Evolutionary conservation across 2,113 vertebrate genomes (phyloP).

Genomic region (Esox niger): DNA sequence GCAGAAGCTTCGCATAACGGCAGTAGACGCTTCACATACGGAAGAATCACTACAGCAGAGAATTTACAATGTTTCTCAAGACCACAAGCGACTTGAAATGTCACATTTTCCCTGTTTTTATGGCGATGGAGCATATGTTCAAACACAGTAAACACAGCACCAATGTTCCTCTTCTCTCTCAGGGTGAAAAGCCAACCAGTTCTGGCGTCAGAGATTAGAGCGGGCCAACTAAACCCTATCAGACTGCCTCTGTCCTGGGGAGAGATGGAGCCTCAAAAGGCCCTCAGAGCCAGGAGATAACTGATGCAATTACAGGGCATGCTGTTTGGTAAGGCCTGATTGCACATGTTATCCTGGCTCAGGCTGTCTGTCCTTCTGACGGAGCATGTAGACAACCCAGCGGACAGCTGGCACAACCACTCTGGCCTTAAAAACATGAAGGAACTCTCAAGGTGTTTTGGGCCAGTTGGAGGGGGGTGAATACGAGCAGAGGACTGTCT

Average conservation of each 20-base stretch:
- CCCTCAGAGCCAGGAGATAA: conserved; percentile 18
- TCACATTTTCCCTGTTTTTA: too few species aligned
- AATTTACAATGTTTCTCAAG: not conserved
- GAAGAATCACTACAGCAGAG: not conserved
- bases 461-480: not conserved
- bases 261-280: conserved; percentile 6
- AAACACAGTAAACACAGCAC: not conserved
- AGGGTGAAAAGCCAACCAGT: not conserved
- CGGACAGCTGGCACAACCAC: not conserved
- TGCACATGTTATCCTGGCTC: conserved; percentile 42
- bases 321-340: conserved; percentile 38
- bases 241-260: not conserved
- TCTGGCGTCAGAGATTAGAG: conserved; percentile 19
- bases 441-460: not conserved
- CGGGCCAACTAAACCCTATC: conserved; percentile 3
- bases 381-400: conserved; percentile 29
- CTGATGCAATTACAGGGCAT: conserved; percentile 25
- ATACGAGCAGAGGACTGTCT: not conserved
- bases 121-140: not conserved
- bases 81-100: not conserved
- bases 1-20: not conserved
- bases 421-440: too few species aligned
- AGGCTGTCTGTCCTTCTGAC: conserved; percentile 17
- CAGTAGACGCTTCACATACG: too few species aligned
- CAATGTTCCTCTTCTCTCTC: not conserved